Evolutionary conservation across 2,888 invertebrate species (phyloP), one percentile per base, ranked within the genome.

Genomic region (Andrena flavipes): DNA sequence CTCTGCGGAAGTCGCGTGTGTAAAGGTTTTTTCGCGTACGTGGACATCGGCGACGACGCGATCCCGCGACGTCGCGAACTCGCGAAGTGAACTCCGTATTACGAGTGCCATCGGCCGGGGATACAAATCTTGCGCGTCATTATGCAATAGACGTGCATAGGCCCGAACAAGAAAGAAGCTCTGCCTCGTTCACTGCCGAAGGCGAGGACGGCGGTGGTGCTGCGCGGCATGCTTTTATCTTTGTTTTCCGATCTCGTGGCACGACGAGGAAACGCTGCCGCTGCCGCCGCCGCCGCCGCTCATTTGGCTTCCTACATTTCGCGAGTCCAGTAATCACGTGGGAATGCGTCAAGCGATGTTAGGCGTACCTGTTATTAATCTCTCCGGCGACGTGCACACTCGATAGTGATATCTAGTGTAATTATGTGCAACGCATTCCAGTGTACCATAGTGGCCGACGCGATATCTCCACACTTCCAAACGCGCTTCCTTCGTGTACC

Each of bases 141-240:
- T 93, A 93, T 92, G 93, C 93, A 93, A 93, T 91, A 90, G 88
- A 88, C 72, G 76, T 72, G 82, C 87, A 80, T 16, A 16, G 5
- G 13, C 84, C 70, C 68, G 86, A 23, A 82, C 82, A 75, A 73
- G 72, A 82, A 69, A 79, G 76, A 70, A 74, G 72, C 23, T 23
- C 23, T 23, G 78, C 67, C 56, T 35, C 72, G 56, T 23, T 73
- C 60, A 74, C 30, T 29, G 83, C 54, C 71, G 68, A 79, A 54
- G 65, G 86, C 79, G 80, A 77, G 74, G 29, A 79, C 71, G 76
- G 65, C 81, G 84, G 80, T 84, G 84, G 82, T 84, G 84, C 56
- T 80, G 72, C 65, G 82, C 77, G 85, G 75, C 78, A 85, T 85
- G 87, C 85, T 85, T 86, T 84, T 82, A 86, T 87, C 84, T 88